Evolutionary conservation across 92 coral and sea anemone species (phyloP), one percentile per base, ranked within the genome.

Genomic region (Anthopleura xanthogrammica): DNA sequence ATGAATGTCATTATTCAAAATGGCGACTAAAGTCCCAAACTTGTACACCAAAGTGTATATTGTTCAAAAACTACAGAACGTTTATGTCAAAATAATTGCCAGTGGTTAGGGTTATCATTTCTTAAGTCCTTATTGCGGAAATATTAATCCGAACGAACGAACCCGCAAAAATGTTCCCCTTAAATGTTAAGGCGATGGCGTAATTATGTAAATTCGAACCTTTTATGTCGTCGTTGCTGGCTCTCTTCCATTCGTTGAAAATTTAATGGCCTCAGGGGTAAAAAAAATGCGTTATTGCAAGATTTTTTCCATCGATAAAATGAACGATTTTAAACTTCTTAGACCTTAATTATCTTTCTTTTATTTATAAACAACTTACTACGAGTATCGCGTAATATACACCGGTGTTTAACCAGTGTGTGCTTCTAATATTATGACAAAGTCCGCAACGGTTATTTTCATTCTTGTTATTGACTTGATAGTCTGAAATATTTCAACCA

Each of bases 101-200:
- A 68, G 40, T 36, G 74, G 5, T 68, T 8, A 23, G 43, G 41
- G 41, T 68, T 68, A 68, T 68, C 43, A 23, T 68, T 3, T 68
- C 12, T 54, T 13, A 16, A 52, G 12, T 54, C 8, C 64, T 41
- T 54, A 23, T 77, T 77, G 20, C 60, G 60, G 42, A 77, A 52
- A 29, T 12, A 22, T 17, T 19, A 77, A 60, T 23, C 9, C n/a
- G 23, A 12, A 40, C 72, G 43, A 62, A 79, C 43, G 29, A 60
- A 24, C 62, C 66, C 43, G 52, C 64, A 58, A 79, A 5, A 55
- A 43, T n/a, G 16, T 17, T 17, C 74, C 24, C 29, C 41, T 57
- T 41, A 39, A 23, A 80, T 80, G 56, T 50, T 80, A 60, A 40
- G 60, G 12, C 84, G 84, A 81, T 81, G 84, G 84, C 84, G 84